Evolutionary conservation across 2,888 invertebrate genomes (phyloP).

Genomic region (Orthosia cruda): DNA sequence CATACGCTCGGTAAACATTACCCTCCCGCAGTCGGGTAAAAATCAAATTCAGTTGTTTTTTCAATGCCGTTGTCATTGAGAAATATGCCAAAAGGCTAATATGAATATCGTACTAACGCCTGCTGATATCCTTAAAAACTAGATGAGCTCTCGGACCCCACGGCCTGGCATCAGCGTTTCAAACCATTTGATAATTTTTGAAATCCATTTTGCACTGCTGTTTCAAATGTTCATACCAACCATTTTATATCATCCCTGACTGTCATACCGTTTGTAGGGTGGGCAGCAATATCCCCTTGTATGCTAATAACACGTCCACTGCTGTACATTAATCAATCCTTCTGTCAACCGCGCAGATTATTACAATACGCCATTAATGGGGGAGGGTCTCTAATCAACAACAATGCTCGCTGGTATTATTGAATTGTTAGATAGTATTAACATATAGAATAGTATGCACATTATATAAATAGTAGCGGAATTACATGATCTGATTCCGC

Average conservation of each 20-base stretch:
- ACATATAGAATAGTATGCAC: not conserved
- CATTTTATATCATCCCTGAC: not conserved
- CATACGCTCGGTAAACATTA: too few species aligned
- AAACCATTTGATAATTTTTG: too few species aligned
- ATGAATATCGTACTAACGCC: too few species aligned
- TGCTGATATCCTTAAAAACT: too few species aligned
- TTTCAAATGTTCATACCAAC: not conserved
- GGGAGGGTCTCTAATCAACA: conserved; percentile 5
- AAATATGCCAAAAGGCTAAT: too few species aligned
- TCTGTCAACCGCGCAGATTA: conserved; percentile 39
- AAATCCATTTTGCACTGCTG: not conserved
- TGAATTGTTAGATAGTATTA: conserved; percentile 7
- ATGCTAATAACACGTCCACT: conserved; percentile 29
- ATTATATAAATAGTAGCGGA: not conserved
- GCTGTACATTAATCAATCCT: conserved; percentile 42
- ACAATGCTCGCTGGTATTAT: not conserved
- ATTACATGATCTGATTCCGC: too few species aligned
- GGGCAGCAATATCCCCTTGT: conserved; percentile 5
- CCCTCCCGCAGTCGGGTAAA: too few species aligned
- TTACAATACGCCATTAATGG: conserved; percentile 47
- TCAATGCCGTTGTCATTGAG: too few species aligned
- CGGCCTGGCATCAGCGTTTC: too few species aligned
- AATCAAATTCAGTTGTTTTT: too few species aligned
- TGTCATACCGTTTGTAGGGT: conserved; percentile 14
- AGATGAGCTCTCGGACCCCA: too few species aligned